Conservation (phyloP, 2,797 vertebrate genomes). For the Salarias fasciatus region DNA sequence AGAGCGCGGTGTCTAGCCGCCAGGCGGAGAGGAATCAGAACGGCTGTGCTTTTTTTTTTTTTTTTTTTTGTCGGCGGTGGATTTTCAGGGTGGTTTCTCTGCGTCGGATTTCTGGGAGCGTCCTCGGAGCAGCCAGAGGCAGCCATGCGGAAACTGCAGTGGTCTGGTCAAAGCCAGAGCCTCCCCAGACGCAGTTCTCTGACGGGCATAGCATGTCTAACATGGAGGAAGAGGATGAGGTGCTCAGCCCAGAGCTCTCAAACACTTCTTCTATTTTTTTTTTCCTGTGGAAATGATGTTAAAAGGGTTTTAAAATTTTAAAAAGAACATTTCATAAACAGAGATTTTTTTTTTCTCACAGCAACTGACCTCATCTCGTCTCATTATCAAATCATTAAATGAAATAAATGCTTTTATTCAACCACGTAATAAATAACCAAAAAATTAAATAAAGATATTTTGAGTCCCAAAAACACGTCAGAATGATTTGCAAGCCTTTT, state of each 20-base stretch:
- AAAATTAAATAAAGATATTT: no score
- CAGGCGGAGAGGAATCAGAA: conserved; percentile 66
- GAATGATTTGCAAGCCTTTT: no score
- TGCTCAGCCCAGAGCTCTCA: conserved; percentile 50
- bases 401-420: no score
- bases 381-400: no score
- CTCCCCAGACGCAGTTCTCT: conserved; percentile 66
- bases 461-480: no score
- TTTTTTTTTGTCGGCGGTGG: no score
- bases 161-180: conserved; percentile 68
- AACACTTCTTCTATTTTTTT: conserved; percentile 29
- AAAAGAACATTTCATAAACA: conserved; percentile 1
- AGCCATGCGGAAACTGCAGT: conserved; percentile 74
- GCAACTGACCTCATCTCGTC: neutral
- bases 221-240: conserved; percentile 50
- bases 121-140: conserved; percentile 69
- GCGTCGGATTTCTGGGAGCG: conserved; percentile 73
- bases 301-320: conserved; percentile 33
- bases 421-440: no score
- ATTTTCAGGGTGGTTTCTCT: conserved; percentile 72
- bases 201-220: conserved; percentile 68
- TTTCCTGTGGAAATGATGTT: conserved; percentile 45
- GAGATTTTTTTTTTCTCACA: neutral
- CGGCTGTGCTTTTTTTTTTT: conserved; percentile 52
- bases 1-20: conserved; percentile 61